phyloP scores from a whole-genome alignment of 2,113 vertebrate genomes.

The Propithecus coquereli region DNA sequence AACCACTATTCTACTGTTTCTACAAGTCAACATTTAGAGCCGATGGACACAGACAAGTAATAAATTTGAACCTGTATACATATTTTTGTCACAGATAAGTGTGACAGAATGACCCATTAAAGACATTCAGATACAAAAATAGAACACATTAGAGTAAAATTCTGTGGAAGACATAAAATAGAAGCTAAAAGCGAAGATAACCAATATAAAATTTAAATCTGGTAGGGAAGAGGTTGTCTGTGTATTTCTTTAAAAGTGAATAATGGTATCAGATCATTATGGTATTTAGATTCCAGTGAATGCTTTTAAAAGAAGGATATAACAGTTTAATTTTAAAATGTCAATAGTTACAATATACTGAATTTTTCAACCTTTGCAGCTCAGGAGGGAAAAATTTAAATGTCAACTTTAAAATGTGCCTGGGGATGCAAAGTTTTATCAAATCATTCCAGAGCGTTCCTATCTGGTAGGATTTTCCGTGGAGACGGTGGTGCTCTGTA shows the following conservation, averaged over 20 bases:
- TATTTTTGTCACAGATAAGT: neutral
- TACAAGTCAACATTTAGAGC: neutral
- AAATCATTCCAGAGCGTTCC: neutral
- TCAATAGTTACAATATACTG: conserved; percentile 63
- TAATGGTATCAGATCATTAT: neutral
- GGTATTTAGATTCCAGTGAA: conserved; percentile 36
- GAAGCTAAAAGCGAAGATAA: neutral
- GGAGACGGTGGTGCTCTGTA: rapidly evolving
- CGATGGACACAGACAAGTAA: neutral
- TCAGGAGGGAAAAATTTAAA: conserved; percentile 57
- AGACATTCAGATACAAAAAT: neutral
- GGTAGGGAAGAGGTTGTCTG: neutral
- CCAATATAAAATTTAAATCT: neutral
- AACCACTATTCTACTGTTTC: neutral
- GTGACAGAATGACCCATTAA: neutral
- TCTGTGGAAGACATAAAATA: neutral
- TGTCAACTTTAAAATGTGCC: conserved; percentile 54
- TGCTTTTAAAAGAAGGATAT: conserved; percentile 29
- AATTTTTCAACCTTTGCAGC: conserved; percentile 47
- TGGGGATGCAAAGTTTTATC: neutral
- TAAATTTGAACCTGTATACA: neutral
- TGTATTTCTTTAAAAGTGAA: neutral
- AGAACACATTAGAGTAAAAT: neutral
- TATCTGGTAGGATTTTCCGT: rapidly evolving
- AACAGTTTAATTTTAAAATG: conserved; percentile 72